These are phyloP conservation scores for Lampris megalopsis DNA, from an alignment of 2,113 vertebrate genomes.

Conservation along the genomic window DNA sequence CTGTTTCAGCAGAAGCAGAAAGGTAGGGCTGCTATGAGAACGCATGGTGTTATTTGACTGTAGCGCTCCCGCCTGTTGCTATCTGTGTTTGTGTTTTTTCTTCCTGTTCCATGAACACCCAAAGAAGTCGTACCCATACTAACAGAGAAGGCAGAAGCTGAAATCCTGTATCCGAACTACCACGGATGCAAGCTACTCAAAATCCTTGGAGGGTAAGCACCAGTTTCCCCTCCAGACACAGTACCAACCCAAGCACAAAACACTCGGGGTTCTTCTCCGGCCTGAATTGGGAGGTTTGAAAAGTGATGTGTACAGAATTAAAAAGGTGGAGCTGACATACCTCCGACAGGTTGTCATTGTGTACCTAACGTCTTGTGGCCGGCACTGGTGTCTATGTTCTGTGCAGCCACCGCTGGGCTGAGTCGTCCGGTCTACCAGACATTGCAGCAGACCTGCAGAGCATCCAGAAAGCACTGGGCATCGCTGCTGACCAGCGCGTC, in stretches of 20 bases:
- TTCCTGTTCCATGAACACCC: conserved; percentile 20
- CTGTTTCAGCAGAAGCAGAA: conserved; percentile 90
- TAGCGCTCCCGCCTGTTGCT: conserved; percentile 10
- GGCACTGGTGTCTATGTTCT: conserved; percentile 46
- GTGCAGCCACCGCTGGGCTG: conserved; percentile 81
- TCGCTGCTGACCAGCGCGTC: conserved; percentile 76
- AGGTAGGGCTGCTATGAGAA: conserved; percentile 76
- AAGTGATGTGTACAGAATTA: conserved; percentile 50
- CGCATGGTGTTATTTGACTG: neutral
- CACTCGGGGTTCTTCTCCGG: neutral
- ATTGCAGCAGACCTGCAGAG: conserved; percentile 88
- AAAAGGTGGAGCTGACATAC: conserved; percentile 35
- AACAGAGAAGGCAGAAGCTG: conserved; percentile 86
- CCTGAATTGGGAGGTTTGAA: conserved; percentile 45
- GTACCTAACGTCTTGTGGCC: conserved; percentile 50
- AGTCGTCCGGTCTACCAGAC: conserved; percentile 82
- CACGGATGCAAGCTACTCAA: conserved; percentile 86
- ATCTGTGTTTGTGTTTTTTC: conserved; percentile 2
- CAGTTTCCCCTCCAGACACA: conserved; percentile 29
- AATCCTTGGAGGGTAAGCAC: conserved; percentile 81
- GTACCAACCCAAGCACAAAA: neutral
- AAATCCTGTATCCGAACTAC: conserved; percentile 94
- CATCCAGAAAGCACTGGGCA: conserved; percentile 85
- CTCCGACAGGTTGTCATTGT: conserved; percentile 60
- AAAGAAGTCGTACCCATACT: conserved; percentile 86